Base-by-base conservation (phyloP, 2,113 vertebrate species). In the Propithecus coquereli region DNA sequence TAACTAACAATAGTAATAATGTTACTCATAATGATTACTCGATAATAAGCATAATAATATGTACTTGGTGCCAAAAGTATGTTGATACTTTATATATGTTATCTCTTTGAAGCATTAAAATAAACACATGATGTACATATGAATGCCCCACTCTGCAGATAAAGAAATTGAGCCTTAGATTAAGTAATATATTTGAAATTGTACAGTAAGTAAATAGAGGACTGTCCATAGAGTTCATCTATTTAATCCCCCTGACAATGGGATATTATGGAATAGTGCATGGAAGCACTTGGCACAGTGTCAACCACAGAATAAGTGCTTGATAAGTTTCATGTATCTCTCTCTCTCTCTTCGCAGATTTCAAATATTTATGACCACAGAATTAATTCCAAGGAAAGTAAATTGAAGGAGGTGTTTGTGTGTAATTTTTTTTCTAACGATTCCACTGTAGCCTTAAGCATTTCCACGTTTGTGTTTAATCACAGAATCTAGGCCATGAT, bases 391-490 rank as follows among this genome's bases (percentile, higher is more conserved):
- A 97, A 97, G 91, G 97, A 98, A 98, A 98, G 95, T 95, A 97
- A 98, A 98, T 97, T 97, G 98, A 98, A 98, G 98, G 97, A 97
- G 97, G 90, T 98, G 98, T 98, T 96, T 93, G 65, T 18, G 5
- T 81, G 50, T 95, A 86, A 43, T 87, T 81, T 94, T 87, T 66
- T 34, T 94, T 6, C 45, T 96, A 97, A 91, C 91, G 94, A 96
- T 97, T 98, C 98, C 97, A 90, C 97, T 95, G 94, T 98, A 98
- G 98, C 98, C 98, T 98, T 98, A 98, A 98, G 98, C 98, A 98
- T 99, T 98, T 98, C 97, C 94, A 98, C 97, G 90, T 99, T 99
- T 99, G 98, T 98, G 98, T 99, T 99, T 99, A 99, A 99, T 99
- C 99, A 99, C 98, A 96, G 97, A 98, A 99, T 99, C 98, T 99